Base-by-base conservation (phyloP, 2,888 invertebrate genomes). In the Mimas tiliae region DNA sequence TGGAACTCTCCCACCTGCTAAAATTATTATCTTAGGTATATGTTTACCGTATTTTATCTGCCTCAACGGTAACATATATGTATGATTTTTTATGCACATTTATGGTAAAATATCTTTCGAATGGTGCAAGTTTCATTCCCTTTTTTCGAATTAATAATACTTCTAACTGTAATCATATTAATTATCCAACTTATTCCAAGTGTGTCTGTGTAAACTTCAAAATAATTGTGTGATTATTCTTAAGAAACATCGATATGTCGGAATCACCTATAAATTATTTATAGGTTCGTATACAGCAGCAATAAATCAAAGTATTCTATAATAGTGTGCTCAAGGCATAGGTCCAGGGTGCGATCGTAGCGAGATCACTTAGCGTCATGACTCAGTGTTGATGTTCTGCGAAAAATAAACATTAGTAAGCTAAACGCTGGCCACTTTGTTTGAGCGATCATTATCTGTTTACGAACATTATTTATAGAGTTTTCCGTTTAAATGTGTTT, bases 341-440 rank as follows among this genome's bases (percentile, higher is more conserved):
- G 66, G 68, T 73, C 68, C 72, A 70, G 73, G 74, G 75, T 76
- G 81, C 68, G 82, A 70, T 75, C 69, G 69, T 63, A 68, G 69
- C 67, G 69, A 77, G 76, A 78, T 78, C 80, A 82, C 82, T 84
- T 80, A 82, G 77, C 74, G 71, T 76, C 75, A 78, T 84, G 83
- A 82, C 75, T 81, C 79, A 80, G 79, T 72, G 72, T 74, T 71
- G 75, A 76, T 79, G 78, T 74, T 79, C 73, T 80, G 77, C 76
- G 78, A 80, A 86, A 83, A 82, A 82, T 81, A 82, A 76, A 81
- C 80, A 80, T 82, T 82, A 82, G 75, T 74, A 71, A 72, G 76
- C 77, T 78, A 80, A 83, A 84, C 79, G 82, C 73, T 74, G 75
- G 72, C 79, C 82, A 85, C 87, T 85, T 82, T 82, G 80, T 81